Evolutionary conservation across 1,140 invertebrate species (phyloP), one percentile per base, ranked within the genome.

Genomic region (Helicoverpa zea): DNA sequence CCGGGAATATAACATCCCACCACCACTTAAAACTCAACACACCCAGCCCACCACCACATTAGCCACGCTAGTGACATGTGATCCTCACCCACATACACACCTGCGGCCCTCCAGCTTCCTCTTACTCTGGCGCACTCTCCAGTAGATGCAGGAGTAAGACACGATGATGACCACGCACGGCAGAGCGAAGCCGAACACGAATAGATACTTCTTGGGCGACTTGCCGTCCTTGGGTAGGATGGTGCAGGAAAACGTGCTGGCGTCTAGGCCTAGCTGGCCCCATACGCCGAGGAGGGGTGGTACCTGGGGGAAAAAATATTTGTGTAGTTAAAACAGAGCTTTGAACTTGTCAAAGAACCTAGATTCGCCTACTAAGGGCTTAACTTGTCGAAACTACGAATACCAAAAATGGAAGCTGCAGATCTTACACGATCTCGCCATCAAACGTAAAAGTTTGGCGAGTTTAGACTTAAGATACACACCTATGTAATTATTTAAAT

Each of bases 181-280:
- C 49, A 98, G 90, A 10, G 98, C 95, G 87, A 98, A 98, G 4
- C 97, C 98, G 81, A 98, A 96, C 0, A 98, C 94, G 93, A 98
- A 98, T 0, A 98, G 94, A 68, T 98, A 97, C 89, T 98, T 98
- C 94, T 98, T 98, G 0, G 98, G 98, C 7, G 98, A 98, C 49
- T 91, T 95, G 29, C 95, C 96, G 82, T 98, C 95, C 87, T 97
- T 97, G 81, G 96, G 96, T 5, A 98, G 94, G 74, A 98, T 98
- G 1, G 98, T 98, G 92, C 98, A 98, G 0, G 98, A 98, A 90
- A 98, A 98, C 1, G 97, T 98, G 2, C 96, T 94, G 9, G 96
- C 92, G 81, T 98, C 97, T 9, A 98, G 94, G 0, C 98, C 98
- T 81, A 98, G 94, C 76, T 96, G 96, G 3, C 98, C 98, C 98